Evolutionary conservation across 2,888 invertebrate genomes (phyloP).

Genomic region (Poecilobothrus nobilitatus): DNA sequence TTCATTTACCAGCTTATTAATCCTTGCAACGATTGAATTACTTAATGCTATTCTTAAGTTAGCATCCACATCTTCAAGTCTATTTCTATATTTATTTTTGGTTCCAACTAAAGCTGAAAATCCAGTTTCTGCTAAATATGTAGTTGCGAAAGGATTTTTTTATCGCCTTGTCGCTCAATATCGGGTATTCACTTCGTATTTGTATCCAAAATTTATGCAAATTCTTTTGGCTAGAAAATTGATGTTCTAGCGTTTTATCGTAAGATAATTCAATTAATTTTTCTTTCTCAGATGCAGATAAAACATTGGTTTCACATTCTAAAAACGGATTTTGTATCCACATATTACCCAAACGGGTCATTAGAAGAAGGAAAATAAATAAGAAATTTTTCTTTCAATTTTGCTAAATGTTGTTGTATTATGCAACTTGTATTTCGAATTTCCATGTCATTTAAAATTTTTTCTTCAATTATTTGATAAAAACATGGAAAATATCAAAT

Average conservation of each 20-base stretch:
- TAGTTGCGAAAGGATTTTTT: slow-evolving; percentile 23
- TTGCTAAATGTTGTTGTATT: slow-evolving; percentile 11
- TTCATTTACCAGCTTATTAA: slow-evolving; percentile 3
- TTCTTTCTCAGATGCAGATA: slow-evolving; percentile 7
- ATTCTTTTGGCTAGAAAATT: slow-evolving; percentile 21
- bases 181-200: slow-evolving; percentile 19
- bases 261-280: slow-evolving; percentile 24
- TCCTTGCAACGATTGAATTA: not conserved
- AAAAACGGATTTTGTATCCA: slow-evolving; percentile 12
- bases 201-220: slow-evolving; percentile 17
- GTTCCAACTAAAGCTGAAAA: not conserved
- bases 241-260: slow-evolving; percentile 23
- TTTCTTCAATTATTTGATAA: slow-evolving; percentile 4
- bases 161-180: slow-evolving; percentile 21
- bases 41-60: not conserved
- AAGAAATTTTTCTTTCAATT: slow-evolving; percentile 5
- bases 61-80: not conserved
- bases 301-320: slow-evolving; percentile 8
- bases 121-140: slow-evolving; percentile 17
- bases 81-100: slow-evolving; percentile 7
- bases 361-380: slow-evolving; percentile 9
- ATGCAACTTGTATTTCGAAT: slow-evolving; percentile 7
- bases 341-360: slow-evolving; percentile 7
- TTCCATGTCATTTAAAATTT: not conserved
- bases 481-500: slow-evolving; percentile 11